Conservation (phyloP, 2,888 invertebrate genomes). For the Harpagoxenus sublaevis region DNA sequence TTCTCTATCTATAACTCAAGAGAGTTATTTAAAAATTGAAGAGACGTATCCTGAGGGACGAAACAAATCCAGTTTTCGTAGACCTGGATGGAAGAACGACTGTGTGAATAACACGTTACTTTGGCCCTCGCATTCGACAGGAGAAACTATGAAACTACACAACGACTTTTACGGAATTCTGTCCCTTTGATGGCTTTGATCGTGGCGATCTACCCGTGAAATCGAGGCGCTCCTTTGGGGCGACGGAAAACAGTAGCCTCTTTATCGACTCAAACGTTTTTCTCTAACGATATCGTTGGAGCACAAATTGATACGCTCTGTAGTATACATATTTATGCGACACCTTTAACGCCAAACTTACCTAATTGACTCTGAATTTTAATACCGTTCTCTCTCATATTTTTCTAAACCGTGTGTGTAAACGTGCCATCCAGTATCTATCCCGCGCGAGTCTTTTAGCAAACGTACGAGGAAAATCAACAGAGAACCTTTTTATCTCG, state of each 20-base stretch:
- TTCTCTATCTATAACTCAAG: not conserved
- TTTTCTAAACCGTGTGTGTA: not conserved
- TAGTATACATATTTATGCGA: conserved; percentile 27
- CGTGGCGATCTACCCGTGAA: conserved; percentile 41
- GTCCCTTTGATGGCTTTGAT: conserved; percentile 51
- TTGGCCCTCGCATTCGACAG: not conserved
- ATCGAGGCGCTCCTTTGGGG: conserved; percentile 25
- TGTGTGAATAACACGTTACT: conserved; percentile 33
- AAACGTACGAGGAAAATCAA: not conserved
- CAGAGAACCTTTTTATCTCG: not conserved
- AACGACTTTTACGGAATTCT: conserved; percentile 30
- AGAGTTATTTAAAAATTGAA: conserved; percentile 6
- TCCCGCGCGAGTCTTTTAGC: not conserved
- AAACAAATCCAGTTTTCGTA: not conserved
- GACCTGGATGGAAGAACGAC: not conserved
- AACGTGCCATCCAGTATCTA: not conserved
- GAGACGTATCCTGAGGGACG: not conserved
- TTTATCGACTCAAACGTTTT: conserved; percentile 42
- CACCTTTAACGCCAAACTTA: conserved; percentile 31
- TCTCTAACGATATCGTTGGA: conserved; percentile 41
- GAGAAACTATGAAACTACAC: conserved; percentile 36
- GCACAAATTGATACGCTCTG: conserved; percentile 38
- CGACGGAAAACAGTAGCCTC: conserved; percentile 35
- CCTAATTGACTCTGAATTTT: conserved; percentile 23
- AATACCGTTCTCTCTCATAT: conserved; percentile 14